Percentiles rank a stretch among this genome's conserved stretches.
Conservation (phyloP, 2,888 invertebrate species). For the Strigamia crassipes region DNA sequence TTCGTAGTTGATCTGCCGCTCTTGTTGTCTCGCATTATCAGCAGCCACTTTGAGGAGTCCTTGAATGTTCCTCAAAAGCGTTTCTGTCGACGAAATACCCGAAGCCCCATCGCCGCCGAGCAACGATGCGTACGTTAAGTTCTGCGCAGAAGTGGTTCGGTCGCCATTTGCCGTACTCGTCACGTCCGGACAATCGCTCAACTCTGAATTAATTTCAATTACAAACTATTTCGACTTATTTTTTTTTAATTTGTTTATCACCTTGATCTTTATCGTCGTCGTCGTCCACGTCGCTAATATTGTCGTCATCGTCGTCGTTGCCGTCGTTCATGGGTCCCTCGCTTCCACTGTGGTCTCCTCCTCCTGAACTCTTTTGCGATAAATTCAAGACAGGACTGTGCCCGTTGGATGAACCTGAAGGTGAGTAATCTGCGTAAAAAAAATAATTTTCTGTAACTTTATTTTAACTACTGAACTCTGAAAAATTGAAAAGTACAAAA, state of each 20-base stretch:
- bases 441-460: constrained; percentile 22
- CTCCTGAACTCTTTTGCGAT: constrained; percentile 76
- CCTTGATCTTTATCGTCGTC: constrained; percentile 83
- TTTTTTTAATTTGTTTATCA: constrained; percentile 54
- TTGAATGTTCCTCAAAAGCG: constrained; percentile 91
- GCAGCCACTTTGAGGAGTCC: constrained; percentile 96
- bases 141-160: constrained; percentile 61
- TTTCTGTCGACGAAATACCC: constrained; percentile 81
- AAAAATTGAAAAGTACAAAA: too few relatives aligned
- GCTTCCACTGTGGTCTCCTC: constrained; percentile 65
- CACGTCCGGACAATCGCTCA: constrained; percentile 73
- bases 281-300: constrained; percentile 83
- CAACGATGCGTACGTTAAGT: constrained; percentile 74
- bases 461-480: neutral
- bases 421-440: constrained; percentile 46
- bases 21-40: constrained; percentile 94
- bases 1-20: constrained; percentile 93
- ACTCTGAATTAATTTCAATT: constrained; percentile 64
- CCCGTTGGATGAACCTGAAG: constrained; percentile 51
- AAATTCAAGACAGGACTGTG: constrained; percentile 70
- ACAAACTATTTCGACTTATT: neutral
- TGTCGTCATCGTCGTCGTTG: constrained; percentile 85
- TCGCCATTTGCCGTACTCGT: constrained; percentile 69
- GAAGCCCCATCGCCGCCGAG: constrained; percentile 53
- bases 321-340: constrained; percentile 62